Base-by-base conservation (phyloP, 1,140 invertebrate genomes). In the Leptopilina clavipes region DNA sequence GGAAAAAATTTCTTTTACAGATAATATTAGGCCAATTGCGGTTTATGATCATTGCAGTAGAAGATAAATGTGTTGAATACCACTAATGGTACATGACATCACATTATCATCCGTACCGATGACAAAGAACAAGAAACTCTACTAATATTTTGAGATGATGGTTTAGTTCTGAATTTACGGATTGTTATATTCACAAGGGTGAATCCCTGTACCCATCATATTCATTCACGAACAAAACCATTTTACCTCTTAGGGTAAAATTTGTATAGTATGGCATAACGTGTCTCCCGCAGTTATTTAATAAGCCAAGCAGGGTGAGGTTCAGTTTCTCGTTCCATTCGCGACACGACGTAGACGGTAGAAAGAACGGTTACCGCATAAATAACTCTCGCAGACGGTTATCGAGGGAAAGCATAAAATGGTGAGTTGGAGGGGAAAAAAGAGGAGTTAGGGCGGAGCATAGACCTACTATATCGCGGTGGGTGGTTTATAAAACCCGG, bases 401-500 rank as follows among this genome's bases (percentile, higher is more conserved):
- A 75, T 72, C 44, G 52, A 25, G 74, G 25, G 59, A 77, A 52
- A n/a, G 71, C 59, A 65, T 74, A 48, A 48, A 37, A 48, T 18
- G 19, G 17, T 6, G 45, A 18, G 19, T 22, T 7, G 22, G 48
- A 17, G 40, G 44, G 40, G n/a, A 14, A 1, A 48, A 40, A 18
- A 11, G 17, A 56, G 31, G 54, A 45, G 17, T 40, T 72, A 70
- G 40, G 74, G 75, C 76, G 78, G 71, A 72, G 73, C 17, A 43
- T 70, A 37, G 22, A 37, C 22, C 14, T 12, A 72, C 52, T 65
- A 56, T 37, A 43, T 18, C 70, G 71, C 54, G 59, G 76, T 77
- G 74, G 80, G 78, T 76, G 81, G 78, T 82, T 80, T 80, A 80
- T 74, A 79, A 71, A 82, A 79, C 74, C 76, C 76, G 80, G 80